Conservation (phyloP, 2,888 invertebrate genomes). For the Brenthis ino region DNA sequence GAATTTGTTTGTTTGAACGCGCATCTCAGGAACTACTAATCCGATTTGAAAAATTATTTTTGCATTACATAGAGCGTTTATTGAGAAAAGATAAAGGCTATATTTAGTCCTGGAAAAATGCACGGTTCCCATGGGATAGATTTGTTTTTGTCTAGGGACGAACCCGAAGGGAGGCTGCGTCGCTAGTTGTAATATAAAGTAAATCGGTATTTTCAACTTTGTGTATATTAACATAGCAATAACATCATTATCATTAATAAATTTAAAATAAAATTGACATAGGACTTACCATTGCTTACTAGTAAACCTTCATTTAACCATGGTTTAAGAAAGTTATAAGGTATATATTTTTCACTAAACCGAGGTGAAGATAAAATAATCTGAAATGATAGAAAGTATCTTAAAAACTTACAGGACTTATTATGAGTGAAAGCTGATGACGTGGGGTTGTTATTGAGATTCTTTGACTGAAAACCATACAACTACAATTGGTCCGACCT, state of each 20-base stretch:
- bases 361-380: conserved; percentile 10
- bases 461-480: no score
- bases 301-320: conserved; percentile 16
- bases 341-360: conserved; percentile 1
- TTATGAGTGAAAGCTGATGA: conserved; percentile 8
- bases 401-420: neutral
- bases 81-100: no score
- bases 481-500: no score
- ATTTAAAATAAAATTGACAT: neutral
- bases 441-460: neutral
- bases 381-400: neutral
- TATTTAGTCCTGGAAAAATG: no score
- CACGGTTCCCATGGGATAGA: no score
- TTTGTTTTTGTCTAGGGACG: no score
- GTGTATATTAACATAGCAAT: neutral
- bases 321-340: conserved; percentile 6
- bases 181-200: neutral
- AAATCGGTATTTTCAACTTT: neutral
- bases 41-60: no score
- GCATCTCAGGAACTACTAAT: no score
- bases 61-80: no score
- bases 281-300: conserved; percentile 12
- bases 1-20: no score
- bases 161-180: no score
- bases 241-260: no score